A percentile compares a stretch with the other conserved stretches of the same genome.
phyloP scores from a whole-genome alignment of 2,113 vertebrate species.

The Melierax canorus region DNA sequence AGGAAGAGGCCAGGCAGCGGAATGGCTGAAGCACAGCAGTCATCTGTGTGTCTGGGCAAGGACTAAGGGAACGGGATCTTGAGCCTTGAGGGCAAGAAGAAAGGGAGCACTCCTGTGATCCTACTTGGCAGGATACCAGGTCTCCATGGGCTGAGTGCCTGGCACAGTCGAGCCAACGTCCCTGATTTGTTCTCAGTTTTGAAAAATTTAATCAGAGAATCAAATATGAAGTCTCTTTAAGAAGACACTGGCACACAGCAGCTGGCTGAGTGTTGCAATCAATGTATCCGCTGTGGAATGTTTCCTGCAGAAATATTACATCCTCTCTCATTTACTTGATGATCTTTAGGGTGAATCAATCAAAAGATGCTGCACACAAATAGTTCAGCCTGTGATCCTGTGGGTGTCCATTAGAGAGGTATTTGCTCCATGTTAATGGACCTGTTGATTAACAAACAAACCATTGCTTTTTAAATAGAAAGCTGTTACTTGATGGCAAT shows the following conservation, averaged over 20 bases:
- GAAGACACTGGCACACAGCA: background rate
- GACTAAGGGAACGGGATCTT: fast-evolving
- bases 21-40: background rate
- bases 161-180: background rate
- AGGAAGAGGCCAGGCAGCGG: background rate
- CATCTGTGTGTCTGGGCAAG: background rate
- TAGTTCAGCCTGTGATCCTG: conserved; percentile 3
- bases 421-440: conserved; percentile 28
- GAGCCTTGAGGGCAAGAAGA: background rate
- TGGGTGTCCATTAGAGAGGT: conserved; percentile 32
- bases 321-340: conserved; percentile 64
- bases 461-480: background rate
- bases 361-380: conserved; percentile 25
- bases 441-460: conserved; percentile 50
- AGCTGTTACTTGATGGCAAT: background rate
- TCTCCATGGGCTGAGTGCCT: background rate
- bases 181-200: background rate
- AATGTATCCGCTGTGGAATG: conserved; percentile 43
- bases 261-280: conserved; percentile 43
- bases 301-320: conserved; percentile 62
- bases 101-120: background rate
- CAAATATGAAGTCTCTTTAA: conserved; percentile 9
- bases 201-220: conserved; percentile 15
- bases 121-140: background rate
- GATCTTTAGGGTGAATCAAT: conserved; percentile 53